A percentile compares a stretch with the other conserved stretches of the same genome.
Evolutionary conservation across 2,797 vertebrate species (phyloP).

Genomic region (Huso huso): DNA sequence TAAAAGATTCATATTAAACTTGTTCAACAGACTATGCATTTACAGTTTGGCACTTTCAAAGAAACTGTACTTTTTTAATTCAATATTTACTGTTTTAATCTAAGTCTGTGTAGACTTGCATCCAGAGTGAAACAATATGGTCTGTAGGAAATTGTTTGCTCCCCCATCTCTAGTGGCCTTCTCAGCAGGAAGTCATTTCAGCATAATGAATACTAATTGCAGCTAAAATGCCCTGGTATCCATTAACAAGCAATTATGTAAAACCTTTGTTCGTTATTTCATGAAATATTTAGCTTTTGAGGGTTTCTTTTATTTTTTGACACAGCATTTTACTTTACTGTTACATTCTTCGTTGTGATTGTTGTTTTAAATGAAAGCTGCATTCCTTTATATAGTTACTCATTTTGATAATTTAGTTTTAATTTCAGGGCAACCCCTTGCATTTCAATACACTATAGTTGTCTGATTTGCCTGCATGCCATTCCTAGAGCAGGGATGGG

Average conservation of each 20-base stretch:
- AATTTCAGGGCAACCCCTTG: no score
- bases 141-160: slow-evolving; percentile 6
- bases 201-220: slow-evolving; percentile 9
- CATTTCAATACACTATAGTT: no score
- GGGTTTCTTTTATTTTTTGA: not conserved
- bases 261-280: slow-evolving; percentile 18
- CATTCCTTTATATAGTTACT: not conserved
- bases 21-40: no score
- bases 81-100: no score
- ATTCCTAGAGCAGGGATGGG: no score
- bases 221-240: slow-evolving; percentile 19
- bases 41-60: no score
- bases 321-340: slow-evolving; percentile 5
- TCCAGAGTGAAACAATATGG: not conserved
- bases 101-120: no score
- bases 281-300: slow-evolving; percentile 18
- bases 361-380: slow-evolving; percentile 1
- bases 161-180: not conserved
- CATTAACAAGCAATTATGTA: slow-evolving; percentile 21
- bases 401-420: no score
- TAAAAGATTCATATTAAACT: no score
- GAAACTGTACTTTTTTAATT: no score
- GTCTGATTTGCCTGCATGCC: no score
- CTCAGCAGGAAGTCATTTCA: slow-evolving; percentile 16
- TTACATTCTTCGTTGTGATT: slow-evolving; percentile 8